phyloP scores from a whole-genome alignment of 2,113 vertebrate species.

The Festucalex cinctus region DNA sequence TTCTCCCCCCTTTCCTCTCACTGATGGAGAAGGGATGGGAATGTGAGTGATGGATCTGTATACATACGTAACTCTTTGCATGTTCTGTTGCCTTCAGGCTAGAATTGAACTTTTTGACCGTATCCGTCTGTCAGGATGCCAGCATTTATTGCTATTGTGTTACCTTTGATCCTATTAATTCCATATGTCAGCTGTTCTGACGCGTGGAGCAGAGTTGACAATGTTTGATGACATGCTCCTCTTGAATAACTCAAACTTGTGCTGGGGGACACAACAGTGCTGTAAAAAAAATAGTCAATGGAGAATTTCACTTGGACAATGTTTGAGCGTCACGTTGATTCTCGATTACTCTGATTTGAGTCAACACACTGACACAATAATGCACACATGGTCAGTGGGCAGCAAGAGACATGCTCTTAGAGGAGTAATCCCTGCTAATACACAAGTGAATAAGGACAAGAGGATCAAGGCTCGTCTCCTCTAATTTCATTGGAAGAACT shows the following conservation, averaged over 20 bases:
- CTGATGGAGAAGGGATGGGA: constrained; percentile 29
- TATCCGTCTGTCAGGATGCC: constrained; percentile 55
- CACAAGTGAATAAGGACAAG: constrained; percentile 30
- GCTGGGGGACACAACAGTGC: constrained; percentile 13
- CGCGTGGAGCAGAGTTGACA: constrained; percentile 44
- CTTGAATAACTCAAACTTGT: constrained; percentile 48
- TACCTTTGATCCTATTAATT: constrained; percentile 61
- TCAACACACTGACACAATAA: constrained; percentile 25
- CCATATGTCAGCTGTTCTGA: constrained; percentile 53
- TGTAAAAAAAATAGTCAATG: not conserved
- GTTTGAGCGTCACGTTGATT: not conserved
- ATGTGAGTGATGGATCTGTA: constrained; percentile 6
- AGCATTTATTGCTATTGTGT: constrained; percentile 58
- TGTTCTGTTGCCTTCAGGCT: constrained; percentile 40
- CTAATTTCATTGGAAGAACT: constrained; percentile 28
- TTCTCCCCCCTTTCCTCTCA: constrained; percentile 7
- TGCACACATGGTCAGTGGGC: constrained; percentile 32
- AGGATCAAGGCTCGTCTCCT: constrained; percentile 42
- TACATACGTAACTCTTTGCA: constrained; percentile 2
- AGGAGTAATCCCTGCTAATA: constrained; percentile 47
- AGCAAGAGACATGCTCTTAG: constrained; percentile 31
- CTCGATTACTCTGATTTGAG: not conserved
- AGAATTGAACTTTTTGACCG: constrained; percentile 59
- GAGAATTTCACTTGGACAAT: not conserved
- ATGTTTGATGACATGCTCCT: constrained; percentile 54